Conservation (phyloP, 2,888 invertebrate genomes). For the Conchocele bisecta region DNA sequence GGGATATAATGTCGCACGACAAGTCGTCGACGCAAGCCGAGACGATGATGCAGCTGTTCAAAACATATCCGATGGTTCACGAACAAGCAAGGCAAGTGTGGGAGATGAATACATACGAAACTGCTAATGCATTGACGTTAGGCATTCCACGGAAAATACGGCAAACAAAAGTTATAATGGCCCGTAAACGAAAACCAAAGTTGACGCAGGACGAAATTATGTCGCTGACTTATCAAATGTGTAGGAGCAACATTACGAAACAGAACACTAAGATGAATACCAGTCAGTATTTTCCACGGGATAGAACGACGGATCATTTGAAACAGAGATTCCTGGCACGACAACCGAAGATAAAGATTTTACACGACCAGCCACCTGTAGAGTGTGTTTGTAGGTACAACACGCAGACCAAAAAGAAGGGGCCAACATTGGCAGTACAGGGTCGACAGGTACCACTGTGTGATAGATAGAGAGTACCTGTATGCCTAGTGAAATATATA, state of each 20-base stretch:
- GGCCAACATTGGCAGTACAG: constrained; percentile 35
- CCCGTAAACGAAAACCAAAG: constrained; percentile 10
- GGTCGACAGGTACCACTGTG: constrained; percentile 51
- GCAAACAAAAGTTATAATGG: constrained; percentile 30
- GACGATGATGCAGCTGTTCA: constrained; percentile 46
- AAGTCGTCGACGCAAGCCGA: constrained; percentile 21
- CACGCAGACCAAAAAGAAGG: constrained; percentile 16
- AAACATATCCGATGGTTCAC: constrained; percentile 40
- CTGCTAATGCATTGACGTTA: constrained; percentile 39
- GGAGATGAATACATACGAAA: constrained; percentile 32
- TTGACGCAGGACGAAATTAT: too few species aligned
- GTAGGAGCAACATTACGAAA: neutral
- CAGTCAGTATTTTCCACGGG: neutral
- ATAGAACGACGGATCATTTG: constrained; percentile 21
- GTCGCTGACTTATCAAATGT: too few species aligned
- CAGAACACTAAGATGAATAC: neutral
- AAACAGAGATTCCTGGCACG: constrained; percentile 31
- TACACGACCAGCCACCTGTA: constrained; percentile 34
- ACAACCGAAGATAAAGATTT: constrained; percentile 21
- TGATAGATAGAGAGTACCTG: constrained; percentile 40
- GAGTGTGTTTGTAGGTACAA: constrained; percentile 58
- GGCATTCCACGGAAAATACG: constrained; percentile 45
- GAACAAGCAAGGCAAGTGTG: constrained; percentile 3
- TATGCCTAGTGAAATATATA: too few species aligned
- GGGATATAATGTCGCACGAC: constrained; percentile 53